A percentile compares a stretch with the other conserved stretches of the same genome.
Evolutionary conservation across 2,113 vertebrate genomes (phyloP).

Genomic region (Podarcis cretensis): DNA sequence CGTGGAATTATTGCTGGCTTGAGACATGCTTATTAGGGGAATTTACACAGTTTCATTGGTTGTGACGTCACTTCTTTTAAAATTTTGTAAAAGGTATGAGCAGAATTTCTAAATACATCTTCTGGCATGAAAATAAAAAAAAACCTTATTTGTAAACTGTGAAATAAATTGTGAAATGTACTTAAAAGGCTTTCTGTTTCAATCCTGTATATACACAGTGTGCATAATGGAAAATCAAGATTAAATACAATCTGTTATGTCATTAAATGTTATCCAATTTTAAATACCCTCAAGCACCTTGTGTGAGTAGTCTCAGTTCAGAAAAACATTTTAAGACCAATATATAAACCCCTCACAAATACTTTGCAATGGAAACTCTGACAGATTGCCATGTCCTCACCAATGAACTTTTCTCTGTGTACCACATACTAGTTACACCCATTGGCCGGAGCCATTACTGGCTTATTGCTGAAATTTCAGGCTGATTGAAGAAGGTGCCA

Average conservation of each 20-base stretch:
- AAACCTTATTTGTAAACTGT: neutral
- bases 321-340: slow-evolving; percentile 35
- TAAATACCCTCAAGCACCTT: slow-evolving; percentile 26
- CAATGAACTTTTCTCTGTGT: slow-evolving; percentile 13
- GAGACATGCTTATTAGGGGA: neutral
- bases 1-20: neutral
- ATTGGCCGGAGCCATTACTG: slow-evolving; percentile 27
- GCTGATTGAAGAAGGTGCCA: slow-evolving; percentile 21
- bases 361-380: slow-evolving; percentile 54
- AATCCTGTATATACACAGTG: neutral
- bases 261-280: neutral
- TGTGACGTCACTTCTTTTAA: neutral
- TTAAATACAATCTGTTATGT: neutral
- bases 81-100: neutral
- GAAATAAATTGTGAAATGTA: neutral
- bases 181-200: neutral
- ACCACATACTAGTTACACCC: slow-evolving; percentile 35
- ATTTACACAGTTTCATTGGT: neutral
- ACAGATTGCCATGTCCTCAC: slow-evolving; percentile 32
- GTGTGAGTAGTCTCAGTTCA: neutral
- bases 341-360: slow-evolving; percentile 49
- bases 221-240: slow-evolving; percentile 6
- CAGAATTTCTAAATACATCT: neutral
- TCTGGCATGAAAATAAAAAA: neutral
- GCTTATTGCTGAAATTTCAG: slow-evolving; percentile 14